Percentiles rank a stretch among this genome's conserved stretches.
Conservation (phyloP, 2,888 invertebrate species). For the Sesia bembeciformis region DNA sequence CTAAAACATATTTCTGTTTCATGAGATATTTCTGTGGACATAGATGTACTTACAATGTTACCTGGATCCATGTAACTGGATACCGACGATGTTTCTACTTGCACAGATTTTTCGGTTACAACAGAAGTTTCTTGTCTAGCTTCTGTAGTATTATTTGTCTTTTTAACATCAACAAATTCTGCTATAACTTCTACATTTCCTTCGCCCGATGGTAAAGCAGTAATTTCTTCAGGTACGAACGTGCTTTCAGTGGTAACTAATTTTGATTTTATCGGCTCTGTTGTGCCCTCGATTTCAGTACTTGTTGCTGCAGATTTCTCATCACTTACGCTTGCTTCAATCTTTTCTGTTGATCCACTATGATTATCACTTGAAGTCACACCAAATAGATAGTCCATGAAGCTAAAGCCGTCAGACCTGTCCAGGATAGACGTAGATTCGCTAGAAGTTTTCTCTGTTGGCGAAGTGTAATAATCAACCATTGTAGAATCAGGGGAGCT, state of each 20-base stretch:
- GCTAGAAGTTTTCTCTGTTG: constrained; percentile 36
- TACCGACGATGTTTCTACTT: constrained; percentile 39
- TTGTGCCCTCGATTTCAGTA: constrained; percentile 25
- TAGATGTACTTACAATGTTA: constrained; percentile 80
- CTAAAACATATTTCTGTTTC: constrained; percentile 93
- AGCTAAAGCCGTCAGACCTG: constrained; percentile 43
- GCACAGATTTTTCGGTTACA: constrained; percentile 17
- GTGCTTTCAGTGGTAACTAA: constrained; percentile 45
- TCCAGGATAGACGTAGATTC: constrained; percentile 26
- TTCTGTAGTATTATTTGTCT: constrained; percentile 13
- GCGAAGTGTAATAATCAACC: constrained; percentile 37
- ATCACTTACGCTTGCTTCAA: not conserved
- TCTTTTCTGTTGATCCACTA: constrained; percentile 7
- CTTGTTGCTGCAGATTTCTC: constrained; percentile 11
- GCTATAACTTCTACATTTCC: constrained; percentile 17
- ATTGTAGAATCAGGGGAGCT: constrained; percentile 49
- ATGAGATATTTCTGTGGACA: constrained; percentile 86
- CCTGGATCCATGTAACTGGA: constrained; percentile 68
- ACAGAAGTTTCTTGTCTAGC: constrained; percentile 15
- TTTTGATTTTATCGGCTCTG: constrained; percentile 30
- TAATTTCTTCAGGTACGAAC: constrained; percentile 60
- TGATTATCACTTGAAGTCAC: constrained; percentile 37
- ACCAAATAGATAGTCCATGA: constrained; percentile 63
- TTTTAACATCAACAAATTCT: constrained; percentile 13
- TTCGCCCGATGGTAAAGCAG: constrained; percentile 20